phyloP scores from a whole-genome alignment of 1,140 invertebrate genomes.

The Cydia amplana region DNA sequence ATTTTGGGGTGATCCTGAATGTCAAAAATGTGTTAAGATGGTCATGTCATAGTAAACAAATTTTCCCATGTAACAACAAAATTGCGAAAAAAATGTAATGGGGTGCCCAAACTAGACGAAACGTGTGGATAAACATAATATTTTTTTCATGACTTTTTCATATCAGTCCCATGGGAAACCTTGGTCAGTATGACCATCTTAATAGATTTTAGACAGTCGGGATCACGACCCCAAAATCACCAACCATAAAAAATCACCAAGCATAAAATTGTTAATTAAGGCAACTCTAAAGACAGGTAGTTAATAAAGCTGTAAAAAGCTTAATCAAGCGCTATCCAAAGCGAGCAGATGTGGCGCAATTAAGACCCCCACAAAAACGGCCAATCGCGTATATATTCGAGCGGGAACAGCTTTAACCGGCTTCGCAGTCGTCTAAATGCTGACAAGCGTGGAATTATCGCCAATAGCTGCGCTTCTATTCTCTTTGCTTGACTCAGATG shows the following conservation, averaged over 20 bases:
- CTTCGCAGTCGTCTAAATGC: neutral
- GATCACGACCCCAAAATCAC: neutral
- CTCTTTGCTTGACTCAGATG: neutral
- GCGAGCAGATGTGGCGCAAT: slow-evolving; percentile 1
- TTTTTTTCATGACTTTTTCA: no score
- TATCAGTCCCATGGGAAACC: no score
- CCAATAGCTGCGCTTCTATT: neutral
- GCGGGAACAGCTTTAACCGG: slow-evolving; percentile 1
- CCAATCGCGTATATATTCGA: slow-evolving; percentile 14
- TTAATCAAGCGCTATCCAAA: neutral
- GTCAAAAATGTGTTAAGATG: no score
- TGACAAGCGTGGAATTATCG: slow-evolving; percentile 15
- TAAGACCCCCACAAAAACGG: neutral
- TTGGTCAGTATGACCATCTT: no score
- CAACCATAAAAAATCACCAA: no score
- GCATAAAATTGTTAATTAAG: neutral
- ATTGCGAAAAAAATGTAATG: no score
- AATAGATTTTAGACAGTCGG: no score
- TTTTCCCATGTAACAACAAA: no score
- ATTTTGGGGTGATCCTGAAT: no score
- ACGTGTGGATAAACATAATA: no score
- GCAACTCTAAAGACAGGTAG: neutral
- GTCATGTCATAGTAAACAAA: no score
- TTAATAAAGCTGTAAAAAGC: neutral
- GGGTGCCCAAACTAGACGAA: no score